These are phyloP conservation scores for Thaleichthys pacificus DNA, from an alignment of 2,797 vertebrate genomes.

Conservation along the genomic window DNA sequence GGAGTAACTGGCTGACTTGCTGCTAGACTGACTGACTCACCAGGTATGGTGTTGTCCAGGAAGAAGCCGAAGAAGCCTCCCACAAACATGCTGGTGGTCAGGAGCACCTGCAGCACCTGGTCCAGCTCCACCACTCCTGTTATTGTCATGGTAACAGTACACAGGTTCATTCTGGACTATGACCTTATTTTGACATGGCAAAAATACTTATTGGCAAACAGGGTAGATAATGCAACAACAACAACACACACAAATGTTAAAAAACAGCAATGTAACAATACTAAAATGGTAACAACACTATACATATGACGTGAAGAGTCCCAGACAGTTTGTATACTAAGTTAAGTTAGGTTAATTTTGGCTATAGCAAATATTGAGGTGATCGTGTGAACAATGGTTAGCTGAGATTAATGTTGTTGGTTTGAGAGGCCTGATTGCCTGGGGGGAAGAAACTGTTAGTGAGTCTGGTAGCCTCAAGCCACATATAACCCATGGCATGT, in stretches of 20 bases:
- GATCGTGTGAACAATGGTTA: no score
- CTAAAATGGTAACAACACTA: neutral
- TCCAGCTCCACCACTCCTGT: conserved; percentile 86
- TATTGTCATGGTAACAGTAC: neutral
- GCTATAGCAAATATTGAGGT: no score
- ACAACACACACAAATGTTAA: no score
- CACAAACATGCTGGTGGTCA: conserved; percentile 97
- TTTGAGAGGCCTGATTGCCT: no score
- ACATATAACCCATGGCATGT: no score
- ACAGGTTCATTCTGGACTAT: neutral
- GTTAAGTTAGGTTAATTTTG: no score
- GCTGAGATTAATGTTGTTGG: no score
- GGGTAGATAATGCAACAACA: neutral
- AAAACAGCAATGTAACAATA: no score
- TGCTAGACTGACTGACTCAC: conserved; percentile 57
- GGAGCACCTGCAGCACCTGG: conserved; percentile 88
- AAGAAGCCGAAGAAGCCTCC: conserved; percentile 91
- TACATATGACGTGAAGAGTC: neutral
- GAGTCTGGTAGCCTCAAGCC: no score
- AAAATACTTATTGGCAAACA: neutral
- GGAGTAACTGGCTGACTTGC: neutral
- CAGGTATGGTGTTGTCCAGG: conserved; percentile 94
- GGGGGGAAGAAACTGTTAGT: no score
- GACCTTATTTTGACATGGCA: neutral
- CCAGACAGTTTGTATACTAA: no score